Percentiles rank a stretch among this genome's conserved stretches.
These are phyloP conservation scores for Eira barbara DNA, from an alignment of 2,113 vertebrate species.

Conservation along the genomic window DNA sequence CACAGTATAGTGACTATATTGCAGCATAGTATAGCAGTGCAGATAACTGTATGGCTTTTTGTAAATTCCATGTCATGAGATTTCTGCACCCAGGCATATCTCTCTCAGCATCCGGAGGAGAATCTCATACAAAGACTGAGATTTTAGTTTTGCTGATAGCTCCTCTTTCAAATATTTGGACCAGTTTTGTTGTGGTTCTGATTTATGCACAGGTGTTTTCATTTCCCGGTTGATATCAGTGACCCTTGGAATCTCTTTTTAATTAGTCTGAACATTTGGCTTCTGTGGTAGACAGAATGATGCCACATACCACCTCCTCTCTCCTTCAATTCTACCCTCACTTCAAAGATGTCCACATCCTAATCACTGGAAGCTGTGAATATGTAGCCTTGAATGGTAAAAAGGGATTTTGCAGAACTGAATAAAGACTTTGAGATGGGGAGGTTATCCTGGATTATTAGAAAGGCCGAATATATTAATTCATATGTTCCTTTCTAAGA, in stretches of 20 bases:
- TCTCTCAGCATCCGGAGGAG: not conserved
- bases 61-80: not conserved
- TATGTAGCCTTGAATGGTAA: not conserved
- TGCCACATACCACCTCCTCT: not conserved
- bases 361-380: not conserved
- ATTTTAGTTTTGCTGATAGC: not conserved
- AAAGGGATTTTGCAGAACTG: not conserved
- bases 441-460: not conserved
- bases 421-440: not conserved
- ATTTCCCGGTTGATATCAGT: not conserved
- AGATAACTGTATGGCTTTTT: not conserved
- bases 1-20: not conserved
- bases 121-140: not conserved
- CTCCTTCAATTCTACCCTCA: fast-evolving
- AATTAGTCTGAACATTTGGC: not conserved
- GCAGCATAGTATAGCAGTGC: not conserved
- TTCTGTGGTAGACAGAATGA: not conserved
- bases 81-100: not conserved
- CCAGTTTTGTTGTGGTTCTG: not conserved
- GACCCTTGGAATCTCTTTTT: not conserved
- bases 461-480: not conserved
- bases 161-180: not conserved
- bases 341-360: not conserved
- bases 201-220: not conserved
- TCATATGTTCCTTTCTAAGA: not conserved